Conservation (phyloP, 1,140 invertebrate genomes). For the Planococcus citri region DNA sequence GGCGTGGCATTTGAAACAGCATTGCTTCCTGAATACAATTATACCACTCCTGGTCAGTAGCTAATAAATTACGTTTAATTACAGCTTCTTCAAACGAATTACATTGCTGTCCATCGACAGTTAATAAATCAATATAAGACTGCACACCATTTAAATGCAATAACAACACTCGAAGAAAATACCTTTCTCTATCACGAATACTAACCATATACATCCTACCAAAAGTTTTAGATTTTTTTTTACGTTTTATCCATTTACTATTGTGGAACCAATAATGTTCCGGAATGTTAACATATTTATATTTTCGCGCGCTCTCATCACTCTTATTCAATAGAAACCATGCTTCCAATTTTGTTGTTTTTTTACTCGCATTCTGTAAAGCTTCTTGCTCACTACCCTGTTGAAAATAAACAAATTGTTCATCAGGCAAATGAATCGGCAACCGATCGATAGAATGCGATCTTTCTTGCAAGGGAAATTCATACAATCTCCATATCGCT, state of each 20-base stretch:
- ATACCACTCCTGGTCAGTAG: conserved; percentile 28
- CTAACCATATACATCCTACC: conserved; percentile 34
- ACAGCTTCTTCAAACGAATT: conserved; percentile 32
- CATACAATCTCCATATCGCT: background rate
- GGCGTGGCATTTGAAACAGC: background rate
- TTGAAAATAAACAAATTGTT: background rate
- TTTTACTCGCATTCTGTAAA: background rate
- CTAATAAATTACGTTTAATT: conserved; percentile 29
- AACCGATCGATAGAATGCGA: background rate
- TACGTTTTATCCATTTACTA: background rate
- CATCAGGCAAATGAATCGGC: conserved; percentile 5
- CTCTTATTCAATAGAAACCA: conserved; percentile 6
- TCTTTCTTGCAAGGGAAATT: background rate
- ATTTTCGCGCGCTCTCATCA: background rate
- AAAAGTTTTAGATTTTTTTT: conserved; percentile 14
- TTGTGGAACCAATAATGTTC: background rate
- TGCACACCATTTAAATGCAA: conserved; percentile 34
- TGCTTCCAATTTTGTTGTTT: background rate
- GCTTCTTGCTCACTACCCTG: background rate
- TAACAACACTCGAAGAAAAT: conserved; percentile 35
- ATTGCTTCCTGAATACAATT: background rate
- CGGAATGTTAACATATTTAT: background rate
- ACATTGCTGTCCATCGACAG: conserved; percentile 30
- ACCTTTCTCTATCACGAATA: conserved; percentile 35
- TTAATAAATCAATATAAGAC: conserved; percentile 33